phyloP scores from a whole-genome alignment of 2,113 vertebrate species.

The Phylloscopus whistleri region DNA sequence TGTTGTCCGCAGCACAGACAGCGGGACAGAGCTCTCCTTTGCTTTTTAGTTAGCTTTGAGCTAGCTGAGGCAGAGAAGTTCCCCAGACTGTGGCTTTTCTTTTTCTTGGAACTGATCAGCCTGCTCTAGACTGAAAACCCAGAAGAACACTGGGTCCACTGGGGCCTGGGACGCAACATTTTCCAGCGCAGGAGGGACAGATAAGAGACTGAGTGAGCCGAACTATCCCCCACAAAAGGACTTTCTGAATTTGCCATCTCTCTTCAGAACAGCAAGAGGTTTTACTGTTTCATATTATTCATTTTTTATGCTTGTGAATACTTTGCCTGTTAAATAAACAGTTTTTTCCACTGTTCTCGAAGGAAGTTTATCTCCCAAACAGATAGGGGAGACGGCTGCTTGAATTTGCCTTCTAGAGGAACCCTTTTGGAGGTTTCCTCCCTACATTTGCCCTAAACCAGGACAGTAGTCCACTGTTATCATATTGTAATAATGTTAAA shows the following conservation, averaged over 20 bases:
- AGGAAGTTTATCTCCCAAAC: background rate
- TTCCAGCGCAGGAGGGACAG: background rate
- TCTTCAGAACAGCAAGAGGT: background rate
- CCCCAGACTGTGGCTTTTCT: background rate
- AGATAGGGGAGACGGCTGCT: background rate
- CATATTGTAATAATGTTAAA: background rate
- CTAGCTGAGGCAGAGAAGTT: background rate
- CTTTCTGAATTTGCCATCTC: background rate
- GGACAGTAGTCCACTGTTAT: background rate
- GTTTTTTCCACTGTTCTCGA: background rate
- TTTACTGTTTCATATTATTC: no score
- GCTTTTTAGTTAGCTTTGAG: background rate
- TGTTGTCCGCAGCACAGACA: background rate
- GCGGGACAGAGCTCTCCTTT: background rate
- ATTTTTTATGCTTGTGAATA: background rate
- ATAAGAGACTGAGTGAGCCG: rapidly evolving
- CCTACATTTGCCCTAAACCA: background rate
- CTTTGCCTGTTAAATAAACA: background rate
- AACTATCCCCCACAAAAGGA: background rate
- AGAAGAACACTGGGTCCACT: no score
- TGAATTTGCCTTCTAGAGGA: background rate
- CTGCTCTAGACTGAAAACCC: no score
- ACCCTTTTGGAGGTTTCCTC: background rate
- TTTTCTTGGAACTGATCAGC: no score
- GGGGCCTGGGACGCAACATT: no score